These are phyloP conservation scores for Cheilosia grossa DNA, from an alignment of 2,888 invertebrate genomes.

Conservation along the genomic window DNA sequence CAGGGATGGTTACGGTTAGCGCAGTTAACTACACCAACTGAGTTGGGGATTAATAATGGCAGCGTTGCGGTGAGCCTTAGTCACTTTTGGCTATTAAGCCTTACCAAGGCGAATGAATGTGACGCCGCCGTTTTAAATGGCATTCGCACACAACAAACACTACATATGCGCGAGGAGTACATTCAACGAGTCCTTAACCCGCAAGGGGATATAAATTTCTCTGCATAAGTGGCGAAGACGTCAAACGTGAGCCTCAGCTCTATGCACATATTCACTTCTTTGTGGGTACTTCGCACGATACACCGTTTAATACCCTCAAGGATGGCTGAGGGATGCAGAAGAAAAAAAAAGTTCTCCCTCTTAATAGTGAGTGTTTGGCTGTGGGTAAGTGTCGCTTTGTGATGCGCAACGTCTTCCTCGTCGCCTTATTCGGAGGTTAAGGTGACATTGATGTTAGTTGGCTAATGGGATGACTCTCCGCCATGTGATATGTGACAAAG, in stretches of 20 bases:
- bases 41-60: constrained; percentile 35
- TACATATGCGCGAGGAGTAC: constrained; percentile 19
- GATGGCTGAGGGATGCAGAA: constrained; percentile 10
- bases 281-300: constrained; percentile 19
- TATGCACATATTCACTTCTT: constrained; percentile 41
- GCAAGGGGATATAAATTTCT: constrained; percentile 64
- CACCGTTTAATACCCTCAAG: constrained; percentile 38
- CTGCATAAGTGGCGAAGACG: constrained; percentile 52
- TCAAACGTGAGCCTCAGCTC: constrained; percentile 49
- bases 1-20: constrained; percentile 1
- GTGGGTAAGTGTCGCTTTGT: constrained; percentile 60
- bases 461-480: constrained; percentile 13
- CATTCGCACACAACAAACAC: constrained; percentile 55
- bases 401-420: constrained; percentile 58
- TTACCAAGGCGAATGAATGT: constrained; percentile 59
- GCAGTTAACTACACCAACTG: constrained; percentile 44
- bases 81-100: constrained; percentile 59
- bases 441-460: constrained; percentile 50
- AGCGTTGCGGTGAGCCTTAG: constrained; percentile 39
- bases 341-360: constrained; percentile 12
- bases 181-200: constrained; percentile 70
- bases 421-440: constrained; percentile 50
- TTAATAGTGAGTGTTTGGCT: constrained; percentile 33
- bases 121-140: constrained; percentile 43
- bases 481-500: constrained; percentile 59